Percentiles rank a stretch among this genome's conserved stretches.
Conservation (phyloP, 1,140 invertebrate species). For the Holotrichia oblita region DNA sequence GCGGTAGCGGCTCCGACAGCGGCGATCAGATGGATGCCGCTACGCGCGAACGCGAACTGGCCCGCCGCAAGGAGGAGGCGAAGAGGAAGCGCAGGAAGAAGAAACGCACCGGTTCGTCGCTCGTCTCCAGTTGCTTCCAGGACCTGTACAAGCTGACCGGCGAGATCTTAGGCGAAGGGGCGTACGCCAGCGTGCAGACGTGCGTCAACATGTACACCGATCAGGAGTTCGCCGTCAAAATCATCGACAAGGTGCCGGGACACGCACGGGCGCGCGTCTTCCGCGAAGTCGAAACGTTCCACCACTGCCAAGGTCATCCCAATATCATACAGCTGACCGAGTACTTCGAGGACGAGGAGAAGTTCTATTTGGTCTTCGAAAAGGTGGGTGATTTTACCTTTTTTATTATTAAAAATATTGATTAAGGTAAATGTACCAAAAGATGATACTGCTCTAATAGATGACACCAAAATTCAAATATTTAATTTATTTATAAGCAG, state of each 20-base stretch:
- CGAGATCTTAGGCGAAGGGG: constrained; percentile 94
- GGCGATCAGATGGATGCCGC: constrained; percentile 61
- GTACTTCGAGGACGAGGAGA: constrained; percentile 96
- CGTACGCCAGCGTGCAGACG: constrained; percentile 95
- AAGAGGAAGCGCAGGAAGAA: constrained; percentile 86
- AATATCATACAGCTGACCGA: constrained; percentile 98
- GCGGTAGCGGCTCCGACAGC: constrained; percentile 58
- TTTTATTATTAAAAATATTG: no score
- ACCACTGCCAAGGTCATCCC: constrained; percentile 95
- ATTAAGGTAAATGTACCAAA: no score
- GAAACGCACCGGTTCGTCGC: constrained; percentile 85
- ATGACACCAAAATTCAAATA: no score
- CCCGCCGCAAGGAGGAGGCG: constrained; percentile 84
- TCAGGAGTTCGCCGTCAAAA: constrained; percentile 96
- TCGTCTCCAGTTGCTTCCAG: constrained; percentile 89
- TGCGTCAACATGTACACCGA: constrained; percentile 91
- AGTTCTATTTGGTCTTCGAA: constrained; percentile 98
- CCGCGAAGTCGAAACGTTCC: constrained; percentile 98
- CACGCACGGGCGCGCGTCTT: constrained; percentile 93
- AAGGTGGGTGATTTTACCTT: constrained; percentile 74
- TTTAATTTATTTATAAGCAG: no score
- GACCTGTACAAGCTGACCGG: constrained; percentile 96
- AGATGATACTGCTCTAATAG: no score
- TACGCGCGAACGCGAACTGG: constrained; percentile 67
- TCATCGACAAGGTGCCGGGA: constrained; percentile 94